Percentiles rank a stretch among this genome's conserved stretches.
Evolutionary conservation across 2,113 vertebrate species (phyloP).

Genomic region (Turdus rufiventris): DNA sequence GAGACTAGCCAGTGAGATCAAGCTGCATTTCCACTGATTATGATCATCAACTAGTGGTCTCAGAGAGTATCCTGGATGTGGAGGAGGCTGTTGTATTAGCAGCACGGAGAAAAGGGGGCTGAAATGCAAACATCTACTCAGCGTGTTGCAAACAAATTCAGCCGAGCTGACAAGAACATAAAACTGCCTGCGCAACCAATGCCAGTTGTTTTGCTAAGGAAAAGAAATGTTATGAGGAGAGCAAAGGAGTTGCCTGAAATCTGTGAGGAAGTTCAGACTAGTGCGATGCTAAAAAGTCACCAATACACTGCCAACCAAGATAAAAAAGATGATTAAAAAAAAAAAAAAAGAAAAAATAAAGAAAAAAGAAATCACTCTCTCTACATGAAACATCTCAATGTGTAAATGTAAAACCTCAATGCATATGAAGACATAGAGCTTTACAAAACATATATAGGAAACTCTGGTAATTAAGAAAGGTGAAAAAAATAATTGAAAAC

Average conservation of each 20-base stretch:
- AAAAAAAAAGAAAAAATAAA: too few relatives aligned
- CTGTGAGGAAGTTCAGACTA: background rate
- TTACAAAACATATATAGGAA: background rate
- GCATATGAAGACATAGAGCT: background rate
- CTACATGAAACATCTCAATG: background rate
- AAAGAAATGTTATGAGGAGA: background rate
- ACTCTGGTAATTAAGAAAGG: background rate
- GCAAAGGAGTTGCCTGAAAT: background rate
- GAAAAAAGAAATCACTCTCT: background rate
- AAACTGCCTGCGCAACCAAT: background rate
- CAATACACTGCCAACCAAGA: background rate
- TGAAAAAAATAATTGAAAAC: background rate
- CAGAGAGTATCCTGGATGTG: background rate
- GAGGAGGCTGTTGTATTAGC: background rate
- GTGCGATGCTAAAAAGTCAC: background rate
- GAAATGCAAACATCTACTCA: background rate
- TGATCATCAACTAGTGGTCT: background rate
- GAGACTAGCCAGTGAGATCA: background rate
- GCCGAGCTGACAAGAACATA: background rate
- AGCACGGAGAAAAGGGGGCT: background rate
- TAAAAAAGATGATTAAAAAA: background rate
- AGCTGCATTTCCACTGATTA: background rate
- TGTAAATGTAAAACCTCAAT: background rate
- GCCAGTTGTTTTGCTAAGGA: background rate
- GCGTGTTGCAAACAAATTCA: background rate